phyloP scores from a whole-genome alignment of 2,113 vertebrate species.

The Beaufortia kweichowensis region DNA sequence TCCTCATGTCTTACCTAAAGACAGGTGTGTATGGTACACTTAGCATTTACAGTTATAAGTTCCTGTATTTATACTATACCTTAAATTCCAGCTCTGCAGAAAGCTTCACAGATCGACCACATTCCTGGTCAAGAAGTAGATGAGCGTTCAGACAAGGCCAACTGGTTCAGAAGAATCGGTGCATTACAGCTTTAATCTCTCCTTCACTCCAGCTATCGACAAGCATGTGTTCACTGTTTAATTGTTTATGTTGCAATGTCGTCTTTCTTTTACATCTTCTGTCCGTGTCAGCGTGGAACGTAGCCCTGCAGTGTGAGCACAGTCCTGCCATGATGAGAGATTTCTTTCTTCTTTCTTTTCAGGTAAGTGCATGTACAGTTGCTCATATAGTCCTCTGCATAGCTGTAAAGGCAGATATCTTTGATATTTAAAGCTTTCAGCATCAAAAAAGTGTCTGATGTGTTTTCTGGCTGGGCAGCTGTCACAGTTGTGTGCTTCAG shows the following conservation, averaged over 20 bases:
- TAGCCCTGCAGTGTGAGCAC: slow-evolving; percentile 78
- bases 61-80: slow-evolving; percentile 12
- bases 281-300: slow-evolving; percentile 89
- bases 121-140: slow-evolving; percentile 60
- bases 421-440: too few species aligned
- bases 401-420: too few species aligned
- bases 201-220: not conserved
- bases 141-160: slow-evolving; percentile 74
- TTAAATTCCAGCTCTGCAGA: slow-evolving; percentile 72
- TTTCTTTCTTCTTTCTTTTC: slow-evolving; percentile 87
- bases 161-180: slow-evolving; percentile 94
- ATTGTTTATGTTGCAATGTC: slow-evolving; percentile 28
- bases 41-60: slow-evolving; percentile 25
- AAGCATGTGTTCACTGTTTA: not conserved
- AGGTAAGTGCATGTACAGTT: slow-evolving; percentile 71
- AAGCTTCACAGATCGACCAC: slow-evolving; percentile 59
- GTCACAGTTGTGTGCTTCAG: slow-evolving; percentile 82
- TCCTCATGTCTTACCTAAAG: slow-evolving; percentile 77
- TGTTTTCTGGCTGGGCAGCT: slow-evolving; percentile 70
- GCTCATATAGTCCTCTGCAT: too few species aligned
- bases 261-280: slow-evolving; percentile 17
- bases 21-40: slow-evolving; percentile 71
- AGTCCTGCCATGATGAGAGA: slow-evolving; percentile 81
- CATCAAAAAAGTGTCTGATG: not conserved
- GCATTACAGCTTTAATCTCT: slow-evolving; percentile 48